Conservation (phyloP, 64 coral and sea anemone species). For the Actinia tenebrosa region DNA sequence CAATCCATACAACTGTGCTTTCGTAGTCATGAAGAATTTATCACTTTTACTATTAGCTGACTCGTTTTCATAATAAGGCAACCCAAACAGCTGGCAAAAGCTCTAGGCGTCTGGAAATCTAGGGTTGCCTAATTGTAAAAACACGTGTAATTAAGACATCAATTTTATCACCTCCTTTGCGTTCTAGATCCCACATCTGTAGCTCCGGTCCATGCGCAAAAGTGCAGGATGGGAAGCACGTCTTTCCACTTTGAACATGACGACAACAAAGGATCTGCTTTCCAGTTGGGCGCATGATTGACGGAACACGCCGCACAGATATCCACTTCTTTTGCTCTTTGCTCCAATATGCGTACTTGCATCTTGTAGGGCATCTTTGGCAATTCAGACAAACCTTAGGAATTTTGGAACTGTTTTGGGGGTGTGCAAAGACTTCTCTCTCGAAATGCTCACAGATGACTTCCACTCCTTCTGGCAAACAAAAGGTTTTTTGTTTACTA, state of each 20-base stretch:
- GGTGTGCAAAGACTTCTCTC: neutral
- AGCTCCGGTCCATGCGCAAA: neutral
- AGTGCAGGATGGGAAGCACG: neutral
- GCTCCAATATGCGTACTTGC: conserved; percentile 1
- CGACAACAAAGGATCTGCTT: neutral
- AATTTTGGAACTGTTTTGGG: neutral
- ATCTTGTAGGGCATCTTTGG: neutral
- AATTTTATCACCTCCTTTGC: neutral
- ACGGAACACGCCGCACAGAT: neutral
- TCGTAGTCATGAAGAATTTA: no score
- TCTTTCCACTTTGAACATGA: neutral
- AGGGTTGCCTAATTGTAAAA: neutral
- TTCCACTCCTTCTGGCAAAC: conserved; percentile 2
- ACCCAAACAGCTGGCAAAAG: no score
- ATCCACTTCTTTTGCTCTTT: neutral
- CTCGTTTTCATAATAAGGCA: no score
- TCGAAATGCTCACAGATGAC: conserved; percentile 13
- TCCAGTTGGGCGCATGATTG: neutral
- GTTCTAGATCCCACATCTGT: neutral
- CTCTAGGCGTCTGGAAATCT: no score
- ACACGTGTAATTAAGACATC: neutral
- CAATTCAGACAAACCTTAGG: neutral
- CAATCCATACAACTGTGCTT: no score
- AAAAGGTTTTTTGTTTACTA: neutral
- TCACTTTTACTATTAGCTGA: no score